These are phyloP conservation scores for Boleophthalmus pectinirostris DNA, from an alignment of 2,113 vertebrate genomes.

Conservation along the genomic window DNA sequence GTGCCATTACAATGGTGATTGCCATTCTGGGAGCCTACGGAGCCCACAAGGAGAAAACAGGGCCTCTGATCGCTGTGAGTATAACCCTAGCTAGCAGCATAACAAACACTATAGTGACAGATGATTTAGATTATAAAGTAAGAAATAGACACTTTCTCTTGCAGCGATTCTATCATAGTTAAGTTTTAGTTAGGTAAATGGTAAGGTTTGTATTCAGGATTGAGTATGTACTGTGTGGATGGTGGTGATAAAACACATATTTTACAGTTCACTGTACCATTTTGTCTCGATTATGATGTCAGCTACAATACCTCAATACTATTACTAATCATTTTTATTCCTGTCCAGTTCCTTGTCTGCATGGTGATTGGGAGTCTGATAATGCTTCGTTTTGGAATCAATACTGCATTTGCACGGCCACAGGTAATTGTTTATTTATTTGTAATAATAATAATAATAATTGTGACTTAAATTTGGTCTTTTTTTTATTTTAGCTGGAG, in stretches of 20 bases:
- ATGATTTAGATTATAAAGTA: background rate
- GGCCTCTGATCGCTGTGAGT: conserved; percentile 54
- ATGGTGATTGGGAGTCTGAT: conserved; percentile 46
- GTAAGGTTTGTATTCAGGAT: too few species aligned
- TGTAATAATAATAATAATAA: background rate
- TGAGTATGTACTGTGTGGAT: background rate
- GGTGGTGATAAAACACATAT: too few species aligned
- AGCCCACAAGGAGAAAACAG: conserved; percentile 46
- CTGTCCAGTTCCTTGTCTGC: conserved; percentile 56
- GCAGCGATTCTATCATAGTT: background rate
- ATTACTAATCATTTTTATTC: background rate
- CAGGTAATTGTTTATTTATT: conserved; percentile 15
- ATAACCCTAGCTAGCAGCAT: background rate
- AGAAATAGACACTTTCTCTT: background rate
- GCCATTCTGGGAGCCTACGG: conserved; percentile 58
- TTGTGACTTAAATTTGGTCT: background rate
- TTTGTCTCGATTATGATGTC: background rate
- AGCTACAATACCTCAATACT: background rate
- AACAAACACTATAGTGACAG: background rate
- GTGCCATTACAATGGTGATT: conserved; percentile 33
- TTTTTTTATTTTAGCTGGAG: conserved; percentile 22
- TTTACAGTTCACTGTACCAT: background rate
- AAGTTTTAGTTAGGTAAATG: too few species aligned
- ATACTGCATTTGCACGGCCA: accelerated
- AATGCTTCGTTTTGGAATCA: conserved; percentile 33